Conservation (phyloP, 2,113 vertebrate species). For the Microcebus lehilahytsara region DNA sequence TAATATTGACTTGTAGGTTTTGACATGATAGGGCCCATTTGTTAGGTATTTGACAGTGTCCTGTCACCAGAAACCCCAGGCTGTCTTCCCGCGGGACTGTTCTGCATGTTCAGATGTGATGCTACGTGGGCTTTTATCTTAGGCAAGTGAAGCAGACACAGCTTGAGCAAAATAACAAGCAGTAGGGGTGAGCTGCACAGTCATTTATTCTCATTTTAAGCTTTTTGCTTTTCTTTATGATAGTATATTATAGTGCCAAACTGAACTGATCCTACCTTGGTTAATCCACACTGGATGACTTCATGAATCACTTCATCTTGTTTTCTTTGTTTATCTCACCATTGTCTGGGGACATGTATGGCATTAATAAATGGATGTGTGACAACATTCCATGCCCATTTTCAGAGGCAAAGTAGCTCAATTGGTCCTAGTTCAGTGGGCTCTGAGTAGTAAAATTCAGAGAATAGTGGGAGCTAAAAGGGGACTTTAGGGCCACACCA, state of each 20-base stretch:
- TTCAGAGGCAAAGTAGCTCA: neutral
- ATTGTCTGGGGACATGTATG: neutral
- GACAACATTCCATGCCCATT: neutral
- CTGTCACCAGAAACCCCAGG: neutral
- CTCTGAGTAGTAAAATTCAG: neutral
- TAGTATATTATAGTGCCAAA: neutral
- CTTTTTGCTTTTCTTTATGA: neutral
- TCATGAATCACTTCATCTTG: neutral
- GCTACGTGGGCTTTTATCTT: slow-evolving; percentile 34
- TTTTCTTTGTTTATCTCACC: neutral
- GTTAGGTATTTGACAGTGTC: neutral
- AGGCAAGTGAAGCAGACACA: neutral
- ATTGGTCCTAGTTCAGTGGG: neutral
- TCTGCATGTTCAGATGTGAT: neutral
- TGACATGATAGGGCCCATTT: neutral
- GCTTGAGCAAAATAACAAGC: neutral
- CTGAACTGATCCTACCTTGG: neutral
- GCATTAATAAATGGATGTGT: neutral
- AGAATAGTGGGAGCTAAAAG: neutral
- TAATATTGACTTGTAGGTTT: neutral
- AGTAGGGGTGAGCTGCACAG: neutral
- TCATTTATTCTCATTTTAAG: neutral
- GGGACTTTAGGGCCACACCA: neutral
- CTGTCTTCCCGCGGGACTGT: neutral
- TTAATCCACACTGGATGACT: neutral